A percentile compares a stretch with the other conserved stretches of the same genome.
Evolutionary conservation across 2,888 invertebrate genomes (phyloP).

Genomic region (Phragmatobia fuliginosa): DNA sequence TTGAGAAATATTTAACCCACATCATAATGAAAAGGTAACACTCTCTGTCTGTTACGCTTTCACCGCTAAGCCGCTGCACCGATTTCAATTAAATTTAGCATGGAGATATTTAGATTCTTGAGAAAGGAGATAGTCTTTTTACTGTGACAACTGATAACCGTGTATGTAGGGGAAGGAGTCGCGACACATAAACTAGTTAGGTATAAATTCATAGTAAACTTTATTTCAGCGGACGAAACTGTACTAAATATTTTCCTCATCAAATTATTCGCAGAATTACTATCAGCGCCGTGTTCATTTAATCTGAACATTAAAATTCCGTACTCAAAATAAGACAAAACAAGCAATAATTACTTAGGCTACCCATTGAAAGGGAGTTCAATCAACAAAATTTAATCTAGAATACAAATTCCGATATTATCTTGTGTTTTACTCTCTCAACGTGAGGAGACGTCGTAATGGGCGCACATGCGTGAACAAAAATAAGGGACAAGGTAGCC

Average conservation of each 20-base stretch:
- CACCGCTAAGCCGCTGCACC: no score
- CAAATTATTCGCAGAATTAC: no score
- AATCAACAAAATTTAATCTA: slow-evolving; percentile 35
- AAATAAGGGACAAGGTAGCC: slow-evolving; percentile 29
- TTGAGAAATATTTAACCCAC: background rate
- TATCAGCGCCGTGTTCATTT: background rate
- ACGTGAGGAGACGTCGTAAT: slow-evolving; percentile 41
- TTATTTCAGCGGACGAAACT: background rate
- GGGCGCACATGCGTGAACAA: slow-evolving; percentile 29
- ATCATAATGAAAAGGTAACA: no score
- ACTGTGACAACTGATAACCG: no score
- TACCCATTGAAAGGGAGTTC: slow-evolving; percentile 23
- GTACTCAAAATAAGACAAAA: background rate
- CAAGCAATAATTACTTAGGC: slow-evolving; percentile 20
- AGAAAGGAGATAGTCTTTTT: no score
- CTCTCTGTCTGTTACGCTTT: no score
- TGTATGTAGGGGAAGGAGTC: no score
- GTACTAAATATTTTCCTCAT: background rate
- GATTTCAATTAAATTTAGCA: no score
- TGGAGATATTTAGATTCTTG: no score
- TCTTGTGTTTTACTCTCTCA: slow-evolving; percentile 29
- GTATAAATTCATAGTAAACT: background rate
- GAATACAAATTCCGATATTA: slow-evolving; percentile 47
- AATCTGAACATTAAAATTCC: background rate
- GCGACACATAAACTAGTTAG: no score